Base-by-base conservation (phyloP, 2,113 vertebrate genomes). In the Bubo blakistoni region DNA sequence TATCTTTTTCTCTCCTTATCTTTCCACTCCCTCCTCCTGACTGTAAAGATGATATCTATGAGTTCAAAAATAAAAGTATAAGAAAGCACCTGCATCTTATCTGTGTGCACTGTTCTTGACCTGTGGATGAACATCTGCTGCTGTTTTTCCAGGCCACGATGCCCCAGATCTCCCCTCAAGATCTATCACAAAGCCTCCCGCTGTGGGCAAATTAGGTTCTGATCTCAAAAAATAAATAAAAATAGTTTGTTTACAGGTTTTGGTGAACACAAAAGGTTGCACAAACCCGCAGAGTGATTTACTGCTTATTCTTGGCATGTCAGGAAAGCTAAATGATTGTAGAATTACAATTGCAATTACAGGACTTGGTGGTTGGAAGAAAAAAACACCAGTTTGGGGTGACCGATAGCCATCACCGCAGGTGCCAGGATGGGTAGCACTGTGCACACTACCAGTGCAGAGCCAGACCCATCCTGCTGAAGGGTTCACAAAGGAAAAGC, bases 341-440 rank as follows among this genome's bases (percentile, higher is more conserved):
- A 66, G 54, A 80, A 42, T 80, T 87, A 40, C 12, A 34, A 34
- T 11, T 70, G 25, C 16, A 62, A 22, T 72, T 52, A 42, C 22
- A 52, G 36, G 49, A 18, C 29, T 72, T 3, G 1, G 29, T 22
- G 71, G 6, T 32, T 44, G 34, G 42, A 78, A 86, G 5, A 4
- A 40, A 65, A 59, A 42, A 49, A 13, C 0, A 1, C 10, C 13
- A 12, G 8, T 36, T 76, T 14, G 44, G 40, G 14, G 17, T 94
- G 69, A 62, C 40, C 0, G 1, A 38, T 18, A 40, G 8, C 38
- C 11, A 8, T 27, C 22, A 11, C 26, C 0, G 1, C 0, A 6
- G 44, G 20, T 54, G 34, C 21, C 32, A 13, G 44, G 9, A 22
- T 30, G 22, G 42, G 25, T 8, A 59, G 8, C 4, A 1, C 42